These are phyloP conservation scores for Chelon auratus DNA, from an alignment of 2,797 vertebrate genomes.

Conservation along the genomic window DNA sequence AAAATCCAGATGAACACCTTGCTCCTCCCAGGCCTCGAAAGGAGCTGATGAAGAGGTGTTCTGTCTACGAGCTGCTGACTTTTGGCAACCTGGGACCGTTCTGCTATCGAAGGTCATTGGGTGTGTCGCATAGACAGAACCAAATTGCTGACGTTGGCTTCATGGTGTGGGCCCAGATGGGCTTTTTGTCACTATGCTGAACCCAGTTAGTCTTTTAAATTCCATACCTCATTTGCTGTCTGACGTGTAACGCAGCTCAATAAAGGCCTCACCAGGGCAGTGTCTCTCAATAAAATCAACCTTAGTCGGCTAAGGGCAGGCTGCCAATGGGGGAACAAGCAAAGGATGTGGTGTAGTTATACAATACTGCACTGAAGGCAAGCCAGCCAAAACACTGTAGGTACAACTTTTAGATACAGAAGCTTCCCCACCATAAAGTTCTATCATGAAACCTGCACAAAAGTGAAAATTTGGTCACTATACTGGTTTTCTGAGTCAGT, in stretches of 20 bases:
- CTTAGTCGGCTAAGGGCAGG: constrained; percentile 22
- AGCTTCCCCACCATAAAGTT: neutral
- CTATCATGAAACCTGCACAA: too few species aligned
- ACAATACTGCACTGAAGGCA: neutral
- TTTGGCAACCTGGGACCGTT: constrained; percentile 66
- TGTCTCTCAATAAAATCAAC: constrained; percentile 33
- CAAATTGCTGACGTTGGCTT: constrained; percentile 73
- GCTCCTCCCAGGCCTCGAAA: constrained; percentile 49
- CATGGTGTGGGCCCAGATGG: constrained; percentile 41
- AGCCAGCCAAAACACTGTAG: neutral
- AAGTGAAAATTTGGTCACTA: too few species aligned
- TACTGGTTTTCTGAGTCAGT: too few species aligned
- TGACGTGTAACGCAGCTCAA: constrained; percentile 57
- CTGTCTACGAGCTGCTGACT: constrained; percentile 72
- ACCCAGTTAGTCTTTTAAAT: constrained; percentile 25
- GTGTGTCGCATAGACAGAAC: constrained; percentile 62
- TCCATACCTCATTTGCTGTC: constrained; percentile 52
- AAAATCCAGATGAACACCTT: constrained; percentile 71
- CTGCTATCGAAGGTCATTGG: constrained; percentile 65
- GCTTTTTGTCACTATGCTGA: constrained; percentile 46
- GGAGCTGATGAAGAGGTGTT: constrained; percentile 69
- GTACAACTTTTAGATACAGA: neutral
- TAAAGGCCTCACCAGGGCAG: constrained; percentile 31
- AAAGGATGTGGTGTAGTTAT: neutral
- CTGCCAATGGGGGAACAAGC: constrained; percentile 17